These are phyloP conservation scores for Hirtodrosophila cameraria DNA, from an alignment of 2,888 invertebrate species.

Conservation along the genomic window DNA sequence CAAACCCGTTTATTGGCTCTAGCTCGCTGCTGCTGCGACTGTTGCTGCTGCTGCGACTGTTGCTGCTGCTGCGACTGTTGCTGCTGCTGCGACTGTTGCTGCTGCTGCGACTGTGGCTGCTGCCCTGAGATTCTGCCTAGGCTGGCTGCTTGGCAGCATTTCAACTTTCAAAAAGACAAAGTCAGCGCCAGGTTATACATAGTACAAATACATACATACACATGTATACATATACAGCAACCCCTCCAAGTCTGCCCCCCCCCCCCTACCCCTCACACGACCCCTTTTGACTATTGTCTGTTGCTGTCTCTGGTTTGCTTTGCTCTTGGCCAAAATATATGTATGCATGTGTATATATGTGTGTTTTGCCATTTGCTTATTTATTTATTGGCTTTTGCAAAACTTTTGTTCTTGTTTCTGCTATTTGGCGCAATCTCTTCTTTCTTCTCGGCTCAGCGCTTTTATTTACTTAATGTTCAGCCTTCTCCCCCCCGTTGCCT, in stretches of 20 bases:
- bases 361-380: slow-evolving; percentile 30
- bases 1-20: slow-evolving; percentile 70
- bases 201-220: slow-evolving; percentile 24
- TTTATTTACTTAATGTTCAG: slow-evolving; percentile 35
- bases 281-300: slow-evolving; percentile 11
- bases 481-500: not conserved
- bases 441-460: slow-evolving; percentile 38
- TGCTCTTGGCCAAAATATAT: slow-evolving; percentile 49
- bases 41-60: slow-evolving; percentile 5
- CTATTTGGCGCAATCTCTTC: slow-evolving; percentile 35
- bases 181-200: slow-evolving; percentile 63
- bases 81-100: slow-evolving; percentile 2
- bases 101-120: slow-evolving; percentile 12
- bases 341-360: slow-evolving; percentile 31
- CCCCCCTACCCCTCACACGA: not conserved
- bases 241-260: not conserved
- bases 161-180: slow-evolving; percentile 72
- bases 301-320: slow-evolving; percentile 6
- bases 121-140: slow-evolving; percentile 45
- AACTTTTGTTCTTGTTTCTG: slow-evolving; percentile 42
- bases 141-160: slow-evolving; percentile 39
- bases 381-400: slow-evolving; percentile 48
- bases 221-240: slow-evolving; percentile 3
- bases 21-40: slow-evolving; percentile 24
- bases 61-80: too few species aligned